Evolutionary conservation across 92 coral and sea anemone genomes (phyloP).

Genomic region (Palythoa grandiflora): DNA sequence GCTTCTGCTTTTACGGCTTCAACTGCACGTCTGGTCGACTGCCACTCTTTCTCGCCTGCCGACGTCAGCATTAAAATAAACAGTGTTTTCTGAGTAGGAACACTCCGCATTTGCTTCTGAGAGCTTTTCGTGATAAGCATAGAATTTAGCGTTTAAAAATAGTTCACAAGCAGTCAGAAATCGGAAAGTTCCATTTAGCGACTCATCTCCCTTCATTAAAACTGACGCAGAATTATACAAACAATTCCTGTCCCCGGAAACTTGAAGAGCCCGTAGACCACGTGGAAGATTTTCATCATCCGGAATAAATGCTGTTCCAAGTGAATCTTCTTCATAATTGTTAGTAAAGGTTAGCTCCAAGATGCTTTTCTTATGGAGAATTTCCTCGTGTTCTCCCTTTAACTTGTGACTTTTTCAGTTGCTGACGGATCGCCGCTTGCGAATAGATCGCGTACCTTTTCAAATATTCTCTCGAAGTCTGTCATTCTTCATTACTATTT

Average conservation of each 20-base stretch:
- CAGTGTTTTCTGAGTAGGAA: constrained; percentile 37
- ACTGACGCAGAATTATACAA: constrained; percentile 63
- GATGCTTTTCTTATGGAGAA: constrained; percentile 45
- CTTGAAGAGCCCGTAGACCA: constrained; percentile 30
- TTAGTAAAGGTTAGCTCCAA: constrained; percentile 19
- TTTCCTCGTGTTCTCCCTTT: constrained; percentile 45
- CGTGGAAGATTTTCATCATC: constrained; percentile 32
- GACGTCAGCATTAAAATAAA: constrained; percentile 23
- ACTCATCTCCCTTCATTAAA: constrained; percentile 61
- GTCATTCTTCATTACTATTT: constrained; percentile 14
- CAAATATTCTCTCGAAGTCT: constrained; percentile 38
- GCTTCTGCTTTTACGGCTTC: constrained; percentile 55
- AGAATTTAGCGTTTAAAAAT: constrained; percentile 50
- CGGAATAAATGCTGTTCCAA: constrained; percentile 42
- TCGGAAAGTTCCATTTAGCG: constrained; percentile 45
- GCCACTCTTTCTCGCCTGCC: constrained; percentile 48
- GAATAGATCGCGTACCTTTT: constrained; percentile 30
- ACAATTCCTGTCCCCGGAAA: constrained; percentile 39
- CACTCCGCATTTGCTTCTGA: constrained; percentile 15
- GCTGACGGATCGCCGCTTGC: constrained; percentile 33
- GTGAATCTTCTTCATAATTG: constrained; percentile 18
- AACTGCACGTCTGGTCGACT: constrained; percentile 21
- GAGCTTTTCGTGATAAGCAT: constrained; percentile 58
- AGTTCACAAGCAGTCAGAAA: constrained; percentile 64
- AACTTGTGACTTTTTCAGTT: constrained; percentile 44